Conservation (phyloP, 2,113 vertebrate genomes). For the Phyllopteryx taeniolatus region DNA sequence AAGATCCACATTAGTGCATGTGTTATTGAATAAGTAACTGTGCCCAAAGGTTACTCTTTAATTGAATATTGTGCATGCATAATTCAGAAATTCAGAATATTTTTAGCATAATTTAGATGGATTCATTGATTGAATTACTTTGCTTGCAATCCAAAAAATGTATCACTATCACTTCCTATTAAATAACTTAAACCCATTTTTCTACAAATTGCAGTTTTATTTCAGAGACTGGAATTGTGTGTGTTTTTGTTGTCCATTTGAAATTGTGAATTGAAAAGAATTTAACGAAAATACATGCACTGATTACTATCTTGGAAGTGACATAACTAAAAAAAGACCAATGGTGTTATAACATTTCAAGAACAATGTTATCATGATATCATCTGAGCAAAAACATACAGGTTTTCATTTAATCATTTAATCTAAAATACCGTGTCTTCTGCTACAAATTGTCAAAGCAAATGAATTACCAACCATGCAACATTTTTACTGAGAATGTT, state of each 20-base stretch:
- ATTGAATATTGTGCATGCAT: background rate
- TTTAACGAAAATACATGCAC: slow-evolving; percentile 5
- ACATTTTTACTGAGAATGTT: slow-evolving; percentile 1
- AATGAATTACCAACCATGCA: background rate
- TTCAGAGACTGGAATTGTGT: too few relatives aligned
- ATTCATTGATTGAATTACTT: too few relatives aligned
- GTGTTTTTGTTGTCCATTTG: too few relatives aligned
- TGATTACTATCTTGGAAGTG: slow-evolving; percentile 40
- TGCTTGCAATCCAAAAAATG: too few relatives aligned
- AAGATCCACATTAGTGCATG: background rate
- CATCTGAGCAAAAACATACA: too few relatives aligned
- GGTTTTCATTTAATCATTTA: background rate
- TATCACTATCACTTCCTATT: too few relatives aligned
- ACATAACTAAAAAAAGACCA: slow-evolving; percentile 25
- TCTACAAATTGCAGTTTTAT: too few relatives aligned
- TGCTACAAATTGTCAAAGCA: background rate
- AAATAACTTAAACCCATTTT: too few relatives aligned
- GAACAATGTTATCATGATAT: slow-evolving; percentile 1
- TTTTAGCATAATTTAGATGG: slow-evolving; percentile 14
- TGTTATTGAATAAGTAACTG: background rate
- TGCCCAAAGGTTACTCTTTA: slow-evolving; percentile 18
- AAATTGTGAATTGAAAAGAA: too few relatives aligned
- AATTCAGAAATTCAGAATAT: slow-evolving; percentile 33
- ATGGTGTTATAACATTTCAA: background rate
- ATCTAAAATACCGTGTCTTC: background rate